Evolutionary conservation across 2,797 vertebrate species (phyloP).

Genomic region (Lateolabrax maculatus): DNA sequence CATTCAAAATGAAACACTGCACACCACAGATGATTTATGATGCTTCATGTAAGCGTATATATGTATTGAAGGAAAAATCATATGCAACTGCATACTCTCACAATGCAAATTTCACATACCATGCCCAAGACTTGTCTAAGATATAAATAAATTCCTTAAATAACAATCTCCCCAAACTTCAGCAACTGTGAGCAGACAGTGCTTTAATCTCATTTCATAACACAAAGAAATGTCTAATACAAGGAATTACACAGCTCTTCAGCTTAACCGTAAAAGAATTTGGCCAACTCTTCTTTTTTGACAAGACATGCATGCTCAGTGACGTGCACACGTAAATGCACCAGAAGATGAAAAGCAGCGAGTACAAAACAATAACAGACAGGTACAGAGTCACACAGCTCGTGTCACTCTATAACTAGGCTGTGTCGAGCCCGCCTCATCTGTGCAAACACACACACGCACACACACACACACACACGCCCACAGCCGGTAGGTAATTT

Average conservation of each 20-base stretch:
- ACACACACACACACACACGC: slow-evolving; percentile 23
- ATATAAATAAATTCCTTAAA: slow-evolving; percentile 24
- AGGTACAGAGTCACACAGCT: slow-evolving; percentile 44
- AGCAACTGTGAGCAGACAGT: neutral
- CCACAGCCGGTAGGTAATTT: slow-evolving; percentile 62
- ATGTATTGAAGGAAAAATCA: slow-evolving; percentile 20
- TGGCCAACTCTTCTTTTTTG: neutral
- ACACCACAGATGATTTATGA: slow-evolving; percentile 20
- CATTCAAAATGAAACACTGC: slow-evolving; percentile 32
- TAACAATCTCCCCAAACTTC: slow-evolving; percentile 2
- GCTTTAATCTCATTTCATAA: slow-evolving; percentile 31
- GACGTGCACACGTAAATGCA: neutral
- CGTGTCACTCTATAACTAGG: slow-evolving; percentile 39
- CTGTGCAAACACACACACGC: slow-evolving; percentile 1
- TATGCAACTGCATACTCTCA: slow-evolving; percentile 13
- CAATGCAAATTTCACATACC: slow-evolving; percentile 10
- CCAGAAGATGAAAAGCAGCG: slow-evolving; percentile 20
- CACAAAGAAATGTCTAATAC: slow-evolving; percentile 12
- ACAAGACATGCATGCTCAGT: neutral
- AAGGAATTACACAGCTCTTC: slow-evolving; percentile 1
- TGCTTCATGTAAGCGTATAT: slow-evolving; percentile 18
- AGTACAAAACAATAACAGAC: slow-evolving; percentile 50
- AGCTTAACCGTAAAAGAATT: neutral
- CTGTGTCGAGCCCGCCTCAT: neutral
- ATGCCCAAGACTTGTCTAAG: slow-evolving; percentile 1